phyloP scores from a whole-genome alignment of 2,113 vertebrate genomes.

The Coptodon bakossiorum region DNA sequence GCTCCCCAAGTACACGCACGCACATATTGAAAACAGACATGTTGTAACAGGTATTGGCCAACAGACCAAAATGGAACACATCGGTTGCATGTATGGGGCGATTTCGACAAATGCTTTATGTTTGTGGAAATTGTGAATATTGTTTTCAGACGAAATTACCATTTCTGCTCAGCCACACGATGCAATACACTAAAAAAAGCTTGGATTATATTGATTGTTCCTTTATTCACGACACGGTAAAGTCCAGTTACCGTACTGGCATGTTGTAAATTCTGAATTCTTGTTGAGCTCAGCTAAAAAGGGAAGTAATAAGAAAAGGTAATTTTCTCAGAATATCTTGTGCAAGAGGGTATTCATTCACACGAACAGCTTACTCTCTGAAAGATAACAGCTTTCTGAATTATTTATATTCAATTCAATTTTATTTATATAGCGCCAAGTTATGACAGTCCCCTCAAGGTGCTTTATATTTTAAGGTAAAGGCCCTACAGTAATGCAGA shows the following conservation, averaged over 20 bases:
- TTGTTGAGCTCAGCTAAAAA: neutral
- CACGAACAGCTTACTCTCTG: neutral
- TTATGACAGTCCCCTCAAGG: neutral
- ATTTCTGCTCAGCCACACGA: neutral
- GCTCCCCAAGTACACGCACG: neutral
- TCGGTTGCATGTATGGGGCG: neutral
- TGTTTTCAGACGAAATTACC: neutral
- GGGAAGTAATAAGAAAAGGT: conserved; percentile 1
- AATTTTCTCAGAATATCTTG: neutral
- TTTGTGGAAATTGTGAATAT: neutral
- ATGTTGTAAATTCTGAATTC: neutral
- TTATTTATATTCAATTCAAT: neutral
- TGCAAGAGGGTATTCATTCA: neutral
- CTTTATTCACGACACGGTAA: neutral
- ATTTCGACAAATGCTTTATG: neutral
- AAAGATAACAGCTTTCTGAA: neutral
- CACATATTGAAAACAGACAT: neutral
- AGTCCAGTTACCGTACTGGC: neutral
- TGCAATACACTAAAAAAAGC: neutral
- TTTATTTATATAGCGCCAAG: neutral
- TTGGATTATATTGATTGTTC: neutral
- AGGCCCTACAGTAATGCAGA: neutral
- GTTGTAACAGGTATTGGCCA: conserved; percentile 2
- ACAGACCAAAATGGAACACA: neutral
- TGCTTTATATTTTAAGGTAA: neutral